phyloP scores from a whole-genome alignment of 2,888 invertebrate genomes.

The Amblyjoppa fuscipennis region DNA sequence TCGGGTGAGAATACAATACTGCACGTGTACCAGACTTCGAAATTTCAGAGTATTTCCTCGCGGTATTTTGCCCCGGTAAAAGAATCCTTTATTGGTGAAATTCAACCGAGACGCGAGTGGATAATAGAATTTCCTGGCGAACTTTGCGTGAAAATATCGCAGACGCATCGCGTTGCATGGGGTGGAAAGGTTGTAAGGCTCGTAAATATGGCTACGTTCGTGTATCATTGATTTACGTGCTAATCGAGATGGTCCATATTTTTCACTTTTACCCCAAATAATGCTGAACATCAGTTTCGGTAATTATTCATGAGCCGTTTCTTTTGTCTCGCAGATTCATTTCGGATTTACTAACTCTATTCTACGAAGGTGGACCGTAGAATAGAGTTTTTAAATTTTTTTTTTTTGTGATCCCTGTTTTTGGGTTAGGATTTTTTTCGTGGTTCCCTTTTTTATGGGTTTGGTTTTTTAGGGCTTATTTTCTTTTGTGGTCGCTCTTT shows the following conservation, averaged over 20 bases:
- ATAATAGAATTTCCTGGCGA: constrained; percentile 46
- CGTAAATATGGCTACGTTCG: too few species aligned
- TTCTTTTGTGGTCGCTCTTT: too few species aligned
- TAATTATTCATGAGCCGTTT: constrained; percentile 7
- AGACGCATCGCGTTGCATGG: background rate
- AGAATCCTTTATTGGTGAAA: constrained; percentile 50
- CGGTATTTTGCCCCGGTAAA: constrained; percentile 38
- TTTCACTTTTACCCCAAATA: background rate
- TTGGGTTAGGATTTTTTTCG: too few species aligned
- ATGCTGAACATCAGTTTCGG: background rate
- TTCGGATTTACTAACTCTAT: too few species aligned
- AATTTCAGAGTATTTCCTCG: constrained; percentile 61
- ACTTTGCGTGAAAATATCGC: constrained; percentile 20
- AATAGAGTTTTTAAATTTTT: too few species aligned
- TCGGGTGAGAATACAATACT: constrained; percentile 60
- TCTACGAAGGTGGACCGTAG: too few species aligned
- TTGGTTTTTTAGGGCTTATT: too few species aligned
- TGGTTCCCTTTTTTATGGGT: too few species aligned
- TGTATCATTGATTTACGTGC: too few species aligned
- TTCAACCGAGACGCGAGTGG: constrained; percentile 15
- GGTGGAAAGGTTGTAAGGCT: too few species aligned
- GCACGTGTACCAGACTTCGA: constrained; percentile 34
- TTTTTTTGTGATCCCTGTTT: too few species aligned
- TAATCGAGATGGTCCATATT: too few species aligned
- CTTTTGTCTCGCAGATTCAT: background rate